Evolutionary conservation across 2,797 vertebrate species (phyloP).

Genomic region (Euphonia xanthogaster): DNA sequence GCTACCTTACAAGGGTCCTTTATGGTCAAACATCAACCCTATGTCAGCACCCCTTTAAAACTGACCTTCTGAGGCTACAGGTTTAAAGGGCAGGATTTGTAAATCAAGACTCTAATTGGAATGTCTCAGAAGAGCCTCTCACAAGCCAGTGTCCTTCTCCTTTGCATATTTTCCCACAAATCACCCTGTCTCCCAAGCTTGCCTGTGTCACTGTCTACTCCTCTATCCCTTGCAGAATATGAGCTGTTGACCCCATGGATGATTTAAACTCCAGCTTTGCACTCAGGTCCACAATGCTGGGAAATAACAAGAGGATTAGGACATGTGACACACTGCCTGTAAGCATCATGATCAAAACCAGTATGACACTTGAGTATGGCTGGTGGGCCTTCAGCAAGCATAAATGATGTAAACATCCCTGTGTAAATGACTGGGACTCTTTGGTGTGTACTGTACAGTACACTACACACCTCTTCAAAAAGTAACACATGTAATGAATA

Average conservation of each 20-base stretch:
- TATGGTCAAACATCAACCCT: neutral
- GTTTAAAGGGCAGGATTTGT: slow-evolving; percentile 30
- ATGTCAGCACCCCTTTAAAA: neutral
- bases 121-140: neutral
- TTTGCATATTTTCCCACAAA: neutral
- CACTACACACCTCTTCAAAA: neutral
- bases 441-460: neutral
- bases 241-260: neutral
- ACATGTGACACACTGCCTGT: neutral
- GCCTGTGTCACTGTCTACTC: neutral
- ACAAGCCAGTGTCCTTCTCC: neutral
- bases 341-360: neutral
- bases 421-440: neutral
- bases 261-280: neutral
- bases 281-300: neutral
- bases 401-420: neutral
- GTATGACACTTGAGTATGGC: neutral
- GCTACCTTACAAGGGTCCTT: neutral
- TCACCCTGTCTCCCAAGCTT: neutral
- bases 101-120: slow-evolving; percentile 23
- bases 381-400: neutral
- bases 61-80: neutral
- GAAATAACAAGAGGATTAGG: slow-evolving; percentile 1
- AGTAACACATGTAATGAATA: neutral
- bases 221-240: neutral